These are phyloP conservation scores for Abrostola triplasia DNA, from an alignment of 2,888 invertebrate genomes.

Conservation along the genomic window DNA sequence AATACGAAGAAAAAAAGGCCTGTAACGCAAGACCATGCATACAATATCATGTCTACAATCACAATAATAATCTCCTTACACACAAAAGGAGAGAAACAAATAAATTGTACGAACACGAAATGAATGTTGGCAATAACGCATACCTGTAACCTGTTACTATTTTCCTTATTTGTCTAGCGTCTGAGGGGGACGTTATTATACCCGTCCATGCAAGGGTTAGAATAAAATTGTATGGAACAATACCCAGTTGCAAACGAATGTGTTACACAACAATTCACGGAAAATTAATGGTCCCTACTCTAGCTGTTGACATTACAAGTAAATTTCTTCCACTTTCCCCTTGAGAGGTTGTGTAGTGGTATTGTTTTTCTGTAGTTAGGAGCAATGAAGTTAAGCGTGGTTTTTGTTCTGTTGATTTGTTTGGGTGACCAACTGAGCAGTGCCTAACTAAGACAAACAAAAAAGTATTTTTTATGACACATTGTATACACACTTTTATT, in stretches of 20 bases:
- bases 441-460: too few species aligned
- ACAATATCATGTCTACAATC: neutral
- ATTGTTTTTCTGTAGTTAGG: slow-evolving; percentile 14
- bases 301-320: slow-evolving; percentile 46
- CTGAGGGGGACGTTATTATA: slow-evolving; percentile 35
- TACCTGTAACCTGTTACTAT: slow-evolving; percentile 52
- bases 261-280: slow-evolving; percentile 43
- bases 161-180: slow-evolving; percentile 46
- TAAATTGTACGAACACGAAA: slow-evolving; percentile 24
- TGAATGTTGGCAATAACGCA: slow-evolving; percentile 43
- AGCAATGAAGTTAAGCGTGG: slow-evolving; percentile 11
- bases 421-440: neutral
- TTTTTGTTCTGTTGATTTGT: neutral
- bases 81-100: slow-evolving; percentile 24
- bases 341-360: slow-evolving; percentile 11
- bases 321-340: slow-evolving; percentile 40
- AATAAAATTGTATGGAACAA: slow-evolving; percentile 49
- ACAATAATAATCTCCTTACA: too few species aligned
- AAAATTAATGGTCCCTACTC: slow-evolving; percentile 50
- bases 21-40: neutral
- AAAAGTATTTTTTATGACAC: too few species aligned
- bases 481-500: too few species aligned
- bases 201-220: slow-evolving; percentile 19
- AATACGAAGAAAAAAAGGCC: too few species aligned
- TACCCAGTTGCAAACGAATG: slow-evolving; percentile 40